Evolutionary conservation across 1,140 invertebrate genomes (phyloP).

Genomic region (Cotesia typhae): DNA sequence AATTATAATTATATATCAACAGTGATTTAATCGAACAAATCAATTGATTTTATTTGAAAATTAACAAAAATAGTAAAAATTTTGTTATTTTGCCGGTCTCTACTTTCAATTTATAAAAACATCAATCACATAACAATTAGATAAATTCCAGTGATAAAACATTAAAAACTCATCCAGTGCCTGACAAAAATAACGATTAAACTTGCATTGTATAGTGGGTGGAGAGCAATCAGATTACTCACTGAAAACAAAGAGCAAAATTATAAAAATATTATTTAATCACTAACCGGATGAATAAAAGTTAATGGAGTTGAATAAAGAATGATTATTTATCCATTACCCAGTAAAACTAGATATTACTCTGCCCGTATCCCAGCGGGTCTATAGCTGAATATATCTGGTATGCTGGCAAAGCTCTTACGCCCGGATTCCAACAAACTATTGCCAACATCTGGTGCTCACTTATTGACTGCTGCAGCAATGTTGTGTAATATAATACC

Average conservation of each 20-base stretch:
- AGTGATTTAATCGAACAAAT: too few relatives aligned
- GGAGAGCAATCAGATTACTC: slow-evolving; percentile 9
- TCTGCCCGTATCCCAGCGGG: slow-evolving; percentile 3
- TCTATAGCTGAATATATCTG: slow-evolving; percentile 16
- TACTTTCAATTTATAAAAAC: too few relatives aligned
- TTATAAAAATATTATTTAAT: too few relatives aligned
- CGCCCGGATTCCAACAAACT: slow-evolving; percentile 40
- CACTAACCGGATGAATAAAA: too few relatives aligned
- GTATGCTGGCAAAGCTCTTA: slow-evolving; percentile 32
- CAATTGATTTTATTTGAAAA: too few relatives aligned
- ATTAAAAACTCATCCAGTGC: slow-evolving; percentile 1
- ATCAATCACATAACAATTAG: too few relatives aligned
- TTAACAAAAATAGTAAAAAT: too few relatives aligned
- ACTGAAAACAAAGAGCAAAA: neutral
- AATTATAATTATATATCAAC: too few relatives aligned
- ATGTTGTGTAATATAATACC: slow-evolving; percentile 22
- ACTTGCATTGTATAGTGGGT: too few relatives aligned
- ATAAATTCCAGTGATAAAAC: neutral
- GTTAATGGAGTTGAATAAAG: too few relatives aligned
- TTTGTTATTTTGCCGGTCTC: too few relatives aligned
- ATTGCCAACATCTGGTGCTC: slow-evolving; percentile 47
- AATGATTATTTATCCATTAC: too few relatives aligned
- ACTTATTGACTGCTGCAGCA: slow-evolving; percentile 43
- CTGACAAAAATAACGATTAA: neutral
- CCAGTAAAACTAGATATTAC: neutral